Percentiles rank a stretch among this genome's conserved stretches.
phyloP scores from a whole-genome alignment of 2,888 invertebrate genomes.

The Eupithecia centaureata region DNA sequence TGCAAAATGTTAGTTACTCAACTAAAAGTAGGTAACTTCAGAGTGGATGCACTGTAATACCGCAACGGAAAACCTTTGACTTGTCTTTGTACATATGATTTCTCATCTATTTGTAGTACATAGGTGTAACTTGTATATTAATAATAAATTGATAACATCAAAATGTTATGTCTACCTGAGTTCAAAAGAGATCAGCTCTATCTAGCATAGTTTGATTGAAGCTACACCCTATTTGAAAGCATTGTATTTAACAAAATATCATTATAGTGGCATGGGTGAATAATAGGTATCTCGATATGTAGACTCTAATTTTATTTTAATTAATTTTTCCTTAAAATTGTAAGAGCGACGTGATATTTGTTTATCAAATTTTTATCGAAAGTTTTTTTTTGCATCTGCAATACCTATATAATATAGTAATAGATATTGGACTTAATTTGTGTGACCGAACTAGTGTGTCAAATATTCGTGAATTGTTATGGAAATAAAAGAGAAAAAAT shows the following conservation, averaged over 20 bases:
- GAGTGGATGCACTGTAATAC: not conserved
- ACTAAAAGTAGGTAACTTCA: not conserved
- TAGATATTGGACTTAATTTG: conserved; percentile 15
- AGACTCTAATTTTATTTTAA: conserved; percentile 23
- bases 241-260: not conserved
- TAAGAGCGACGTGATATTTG: conserved; percentile 25
- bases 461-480: conserved; percentile 44
- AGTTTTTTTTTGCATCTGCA: conserved; percentile 12
- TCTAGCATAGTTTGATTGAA: not conserved
- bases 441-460: conserved; percentile 15
- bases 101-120: not conserved
- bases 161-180: not conserved
- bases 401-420: too few relatives aligned
- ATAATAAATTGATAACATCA: too few relatives aligned
- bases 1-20: not conserved
- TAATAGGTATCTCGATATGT: not conserved
- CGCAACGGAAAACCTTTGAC: not conserved
- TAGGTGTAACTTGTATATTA: not conserved
- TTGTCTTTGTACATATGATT: not conserved
- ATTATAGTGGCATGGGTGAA: not conserved
- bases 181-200: not conserved
- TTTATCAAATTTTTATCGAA: conserved; percentile 27
- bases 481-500: conserved; percentile 56
- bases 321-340: conserved; percentile 22
- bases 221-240: not conserved